These are phyloP conservation scores for Tringa solitaria DNA, from an alignment of 2,113 vertebrate genomes.

Conservation along the genomic window DNA sequence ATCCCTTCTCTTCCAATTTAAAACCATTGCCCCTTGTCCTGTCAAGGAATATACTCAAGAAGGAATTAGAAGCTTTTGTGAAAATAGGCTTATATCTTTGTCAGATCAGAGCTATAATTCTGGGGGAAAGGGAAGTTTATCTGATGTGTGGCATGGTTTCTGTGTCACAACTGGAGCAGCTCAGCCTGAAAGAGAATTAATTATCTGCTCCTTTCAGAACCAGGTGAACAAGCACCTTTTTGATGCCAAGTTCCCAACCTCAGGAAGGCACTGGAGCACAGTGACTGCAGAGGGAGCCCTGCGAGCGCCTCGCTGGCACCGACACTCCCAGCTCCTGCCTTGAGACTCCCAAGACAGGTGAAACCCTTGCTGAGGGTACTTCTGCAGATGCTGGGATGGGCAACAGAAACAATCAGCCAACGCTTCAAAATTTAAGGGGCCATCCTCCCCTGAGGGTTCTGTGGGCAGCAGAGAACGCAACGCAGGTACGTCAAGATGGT, in stretches of 20 bases:
- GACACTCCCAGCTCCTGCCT: background rate
- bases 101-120: background rate
- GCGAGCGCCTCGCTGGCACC: background rate
- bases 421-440: background rate
- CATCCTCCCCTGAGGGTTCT: background rate
- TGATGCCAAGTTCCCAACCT: background rate
- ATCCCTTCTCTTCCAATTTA: no score
- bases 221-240: background rate
- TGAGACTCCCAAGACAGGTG: no score
- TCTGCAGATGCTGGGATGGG: background rate
- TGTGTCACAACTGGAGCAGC: background rate
- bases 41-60: background rate
- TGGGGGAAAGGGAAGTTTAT: background rate
- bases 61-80: background rate
- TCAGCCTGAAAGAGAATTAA: background rate
- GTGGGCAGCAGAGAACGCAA: background rate
- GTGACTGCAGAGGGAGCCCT: background rate
- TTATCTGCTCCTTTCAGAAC: background rate
- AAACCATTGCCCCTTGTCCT: no score
- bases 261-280: background rate
- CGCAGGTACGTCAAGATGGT: background rate
- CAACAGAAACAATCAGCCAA: background rate
- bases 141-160: background rate
- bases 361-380: background rate
- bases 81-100: background rate